Evolutionary conservation across 2,797 vertebrate genomes (phyloP), one percentile per base, ranked within the genome.

Genomic region (Xenops minutus): DNA sequence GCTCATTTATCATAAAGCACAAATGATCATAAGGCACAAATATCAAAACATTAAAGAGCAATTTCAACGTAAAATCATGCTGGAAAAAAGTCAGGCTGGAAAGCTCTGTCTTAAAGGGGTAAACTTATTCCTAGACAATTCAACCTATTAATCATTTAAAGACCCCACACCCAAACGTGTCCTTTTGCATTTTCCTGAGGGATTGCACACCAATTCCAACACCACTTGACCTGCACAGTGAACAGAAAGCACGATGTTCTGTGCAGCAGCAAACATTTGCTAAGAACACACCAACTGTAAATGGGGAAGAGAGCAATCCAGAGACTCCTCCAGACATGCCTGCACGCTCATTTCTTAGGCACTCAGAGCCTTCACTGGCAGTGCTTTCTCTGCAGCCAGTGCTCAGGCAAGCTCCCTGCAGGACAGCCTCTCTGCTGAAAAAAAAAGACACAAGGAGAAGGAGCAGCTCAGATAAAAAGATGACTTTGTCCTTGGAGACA

Each of bases 11-110:
- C 44, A 55, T 1, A 66, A 49, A 59, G 44, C 44, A 46, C 44
- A 46, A 46, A 46, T 46, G 22, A 46, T 46, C 44, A 46, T 22
- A 46, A 78, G 89, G 12, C 51, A 79, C 16, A 68, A 85, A 63
- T 74, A 94, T 66, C 51, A 92, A 84, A 88, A 86, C 49, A 27
- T 30, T n/a, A 7, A 85, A 74, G 49, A 85, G 58, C 34, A 71
- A 85, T 64, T n/a, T 19, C 49, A 75, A 13, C 11, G 18, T 39
- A 90, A 86, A 94, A 73, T 29, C 30, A 43, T 2, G 6, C 12
- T 71, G 56, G 75, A 4, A 91, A 89, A 49, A 73, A 58, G 44
- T 46, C 34, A 84, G 39, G 29, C 63, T 85, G 89, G 36, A 92
- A 92, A 93, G 59, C 14, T 73, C 71, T 89, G 75, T n/a, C 49